These are phyloP conservation scores for Sanderia malayensis DNA, from an alignment of 30 jellyfish, hydroid and myxozoan species.

Conservation along the genomic window DNA sequence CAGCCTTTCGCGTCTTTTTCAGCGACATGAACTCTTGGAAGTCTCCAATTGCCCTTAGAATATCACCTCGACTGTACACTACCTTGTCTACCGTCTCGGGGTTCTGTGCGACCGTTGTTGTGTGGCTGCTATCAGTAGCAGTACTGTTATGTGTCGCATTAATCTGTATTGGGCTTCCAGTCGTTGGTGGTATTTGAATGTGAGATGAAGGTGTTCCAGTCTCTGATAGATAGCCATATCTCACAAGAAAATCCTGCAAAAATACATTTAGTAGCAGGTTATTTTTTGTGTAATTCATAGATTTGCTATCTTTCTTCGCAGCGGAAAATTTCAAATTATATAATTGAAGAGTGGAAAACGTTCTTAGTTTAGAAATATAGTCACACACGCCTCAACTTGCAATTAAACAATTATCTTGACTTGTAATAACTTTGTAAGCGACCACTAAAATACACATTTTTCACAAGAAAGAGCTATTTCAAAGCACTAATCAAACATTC, in stretches of 20 bases:
- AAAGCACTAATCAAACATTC: no score
- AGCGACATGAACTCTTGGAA: constrained; percentile 72
- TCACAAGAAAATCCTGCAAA: constrained; percentile 52
- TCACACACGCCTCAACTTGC: no score
- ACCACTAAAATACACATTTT: no score
- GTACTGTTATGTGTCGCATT: constrained; percentile 13
- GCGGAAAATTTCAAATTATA: no score
- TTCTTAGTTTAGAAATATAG: no score
- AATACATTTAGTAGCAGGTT: not conserved
- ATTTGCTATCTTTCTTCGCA: no score
- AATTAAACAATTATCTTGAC: no score
- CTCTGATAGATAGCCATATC: constrained; percentile 64
- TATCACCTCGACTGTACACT: constrained; percentile 32
- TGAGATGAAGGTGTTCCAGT: constrained; percentile 1
- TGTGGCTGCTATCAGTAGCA: constrained; percentile 3
- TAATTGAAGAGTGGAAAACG: no score
- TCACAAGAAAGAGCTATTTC: no score
- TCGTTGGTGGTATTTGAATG: not conserved
- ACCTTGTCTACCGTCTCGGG: constrained; percentile 18
- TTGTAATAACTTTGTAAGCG: not conserved
- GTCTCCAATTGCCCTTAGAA: constrained; percentile 66
- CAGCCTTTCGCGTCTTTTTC: constrained; percentile 61
- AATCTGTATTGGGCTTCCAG: not conserved
- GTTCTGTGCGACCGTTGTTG: constrained; percentile 45
- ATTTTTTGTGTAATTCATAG: no score